Conservation (phyloP, 1,140 invertebrate species). For the Cydia fagiglandana region DNA sequence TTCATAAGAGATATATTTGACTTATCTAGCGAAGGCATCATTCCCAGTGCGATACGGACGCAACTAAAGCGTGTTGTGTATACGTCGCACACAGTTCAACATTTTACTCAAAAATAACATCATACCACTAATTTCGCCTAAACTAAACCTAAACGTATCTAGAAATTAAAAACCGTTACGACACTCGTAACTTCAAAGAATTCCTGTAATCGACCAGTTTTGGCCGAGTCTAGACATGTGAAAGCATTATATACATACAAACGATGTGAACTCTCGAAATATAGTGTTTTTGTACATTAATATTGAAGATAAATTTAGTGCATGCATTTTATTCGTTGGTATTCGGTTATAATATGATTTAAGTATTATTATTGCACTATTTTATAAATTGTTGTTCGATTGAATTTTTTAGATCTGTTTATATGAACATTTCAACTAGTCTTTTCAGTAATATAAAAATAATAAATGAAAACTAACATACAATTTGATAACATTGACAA, state of each 20-base stretch:
- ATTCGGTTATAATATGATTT: conserved; percentile 20
- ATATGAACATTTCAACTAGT: conserved; percentile 11
- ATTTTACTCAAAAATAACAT: conserved; percentile 66
- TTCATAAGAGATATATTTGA: conserved; percentile 36
- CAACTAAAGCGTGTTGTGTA: conserved; percentile 52
- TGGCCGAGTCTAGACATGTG: conserved; percentile 38
- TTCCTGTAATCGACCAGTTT: conserved; percentile 32
- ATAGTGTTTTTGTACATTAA: conserved; percentile 36
- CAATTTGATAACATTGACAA: conserved; percentile 32
- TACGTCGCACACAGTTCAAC: conserved; percentile 56
- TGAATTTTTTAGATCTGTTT: not conserved
- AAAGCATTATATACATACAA: conserved; percentile 77
- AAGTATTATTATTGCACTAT: conserved; percentile 31
- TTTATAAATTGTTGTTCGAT: conserved; percentile 28
- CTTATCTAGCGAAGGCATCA: conserved; percentile 72
- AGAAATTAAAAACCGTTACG: conserved; percentile 45
- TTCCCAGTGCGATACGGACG: conserved; percentile 59
- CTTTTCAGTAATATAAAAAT: conserved; percentile 30
- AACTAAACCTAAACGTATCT: conserved; percentile 67
- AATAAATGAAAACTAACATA: conserved; percentile 30
- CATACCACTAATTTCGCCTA: conserved; percentile 65
- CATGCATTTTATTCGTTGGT: conserved; percentile 30
- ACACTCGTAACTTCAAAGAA: conserved; percentile 41
- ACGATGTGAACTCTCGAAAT: conserved; percentile 49
- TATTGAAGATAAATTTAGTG: conserved; percentile 28